These are phyloP conservation scores for Bradypus variegatus DNA, from an alignment of 2,797 vertebrate species.

Conservation along the genomic window DNA sequence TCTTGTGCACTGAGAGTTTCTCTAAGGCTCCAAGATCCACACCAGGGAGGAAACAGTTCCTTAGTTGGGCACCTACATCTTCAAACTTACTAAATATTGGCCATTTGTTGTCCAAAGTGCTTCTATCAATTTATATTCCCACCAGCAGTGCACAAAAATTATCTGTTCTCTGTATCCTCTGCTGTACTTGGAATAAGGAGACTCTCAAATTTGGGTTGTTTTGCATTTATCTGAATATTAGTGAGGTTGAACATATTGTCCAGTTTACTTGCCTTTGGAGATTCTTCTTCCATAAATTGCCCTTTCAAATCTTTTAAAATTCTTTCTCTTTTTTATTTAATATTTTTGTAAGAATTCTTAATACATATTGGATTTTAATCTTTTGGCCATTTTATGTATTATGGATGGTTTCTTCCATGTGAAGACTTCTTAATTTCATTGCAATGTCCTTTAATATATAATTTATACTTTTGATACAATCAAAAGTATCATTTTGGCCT, in stretches of 20 bases:
- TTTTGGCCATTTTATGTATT: background rate
- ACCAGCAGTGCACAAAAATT: too few relatives aligned
- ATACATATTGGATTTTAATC: background rate
- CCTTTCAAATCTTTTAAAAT: background rate
- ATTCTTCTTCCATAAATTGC: background rate
- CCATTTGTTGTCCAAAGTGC: background rate
- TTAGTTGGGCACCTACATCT: accelerated
- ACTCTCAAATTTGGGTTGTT: background rate
- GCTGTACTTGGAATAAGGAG: background rate
- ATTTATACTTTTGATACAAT: background rate
- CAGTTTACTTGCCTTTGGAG: background rate
- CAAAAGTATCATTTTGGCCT: background rate
- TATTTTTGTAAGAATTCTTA: background rate
- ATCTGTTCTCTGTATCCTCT: background rate
- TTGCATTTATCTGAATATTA: background rate
- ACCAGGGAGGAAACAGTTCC: accelerated
- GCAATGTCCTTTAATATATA: too few relatives aligned
- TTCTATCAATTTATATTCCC: accelerated
- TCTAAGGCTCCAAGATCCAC: background rate
- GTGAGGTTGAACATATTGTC: background rate
- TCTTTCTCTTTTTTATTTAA: background rate
- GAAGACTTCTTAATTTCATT: background rate
- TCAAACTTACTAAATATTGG: background rate
- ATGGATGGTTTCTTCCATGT: accelerated
- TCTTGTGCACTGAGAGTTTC: background rate